Conservation (phyloP, 1,140 invertebrate genomes). For the Coenobita brevimanus region DNA sequence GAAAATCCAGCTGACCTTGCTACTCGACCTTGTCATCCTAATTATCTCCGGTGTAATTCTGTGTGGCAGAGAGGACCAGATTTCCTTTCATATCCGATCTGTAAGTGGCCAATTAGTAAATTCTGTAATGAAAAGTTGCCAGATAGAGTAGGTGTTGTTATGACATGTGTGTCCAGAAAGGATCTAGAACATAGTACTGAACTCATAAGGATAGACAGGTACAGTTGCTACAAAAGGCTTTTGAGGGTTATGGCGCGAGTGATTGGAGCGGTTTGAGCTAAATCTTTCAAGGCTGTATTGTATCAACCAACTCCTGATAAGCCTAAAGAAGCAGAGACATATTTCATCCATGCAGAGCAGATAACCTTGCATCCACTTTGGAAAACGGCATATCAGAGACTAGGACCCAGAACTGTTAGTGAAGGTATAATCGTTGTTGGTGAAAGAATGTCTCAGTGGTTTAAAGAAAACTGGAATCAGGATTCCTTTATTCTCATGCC, state of each 20-base stretch:
- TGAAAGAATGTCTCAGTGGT: not conserved
- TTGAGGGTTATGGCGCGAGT: conserved; percentile 7
- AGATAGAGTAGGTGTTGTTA: conserved; percentile 13
- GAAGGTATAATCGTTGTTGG: not conserved
- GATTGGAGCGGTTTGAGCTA: not conserved
- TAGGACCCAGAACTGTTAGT: not conserved
- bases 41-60: not conserved
- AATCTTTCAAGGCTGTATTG: conserved; percentile 1
- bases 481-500: not conserved
- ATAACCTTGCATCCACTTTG: not conserved
- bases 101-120: conserved; percentile 11
- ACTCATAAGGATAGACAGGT: conserved; percentile 2
- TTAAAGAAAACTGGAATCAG: conserved; percentile 8
- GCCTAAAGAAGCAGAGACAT: conserved; percentile 2
- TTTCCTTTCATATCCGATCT: not conserved
- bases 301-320: not conserved
- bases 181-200: not conserved
- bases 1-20: conserved; percentile 23
- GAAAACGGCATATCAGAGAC: not conserved
- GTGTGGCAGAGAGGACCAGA: conserved; percentile 34
- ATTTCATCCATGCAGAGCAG: not conserved
- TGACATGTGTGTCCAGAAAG: conserved; percentile 3
- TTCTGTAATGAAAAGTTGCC: conserved; percentile 30
- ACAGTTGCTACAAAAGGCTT: not conserved
- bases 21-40: conserved; percentile 1